phyloP scores from a whole-genome alignment of 2,888 invertebrate genomes.

The Nymphalis polychloros region DNA sequence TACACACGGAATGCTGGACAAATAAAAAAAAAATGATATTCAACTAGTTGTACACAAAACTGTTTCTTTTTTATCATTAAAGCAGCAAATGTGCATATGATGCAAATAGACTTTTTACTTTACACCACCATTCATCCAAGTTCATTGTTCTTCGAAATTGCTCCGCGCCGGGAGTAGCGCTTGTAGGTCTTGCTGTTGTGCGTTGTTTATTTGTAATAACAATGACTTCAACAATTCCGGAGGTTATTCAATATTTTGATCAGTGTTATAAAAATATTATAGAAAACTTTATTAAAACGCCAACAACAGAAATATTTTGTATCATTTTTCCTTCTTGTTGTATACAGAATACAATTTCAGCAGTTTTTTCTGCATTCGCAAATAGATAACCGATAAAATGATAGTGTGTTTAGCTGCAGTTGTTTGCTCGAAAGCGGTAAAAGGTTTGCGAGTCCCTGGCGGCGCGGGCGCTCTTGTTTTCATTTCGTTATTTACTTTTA shows the following conservation, averaged over 20 bases:
- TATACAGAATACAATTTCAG: conserved; percentile 3
- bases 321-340: background rate
- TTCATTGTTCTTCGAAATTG: conserved; percentile 79
- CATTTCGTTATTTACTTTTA: conserved; percentile 82
- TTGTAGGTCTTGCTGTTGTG: conserved; percentile 57
- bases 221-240: conserved; percentile 29
- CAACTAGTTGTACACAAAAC: background rate
- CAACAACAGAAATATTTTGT: conserved; percentile 13
- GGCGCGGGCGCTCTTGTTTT: conserved; percentile 75
- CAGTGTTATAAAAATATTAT: conserved; percentile 15
- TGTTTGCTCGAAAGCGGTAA: conserved; percentile 79
- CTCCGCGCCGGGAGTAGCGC: conserved; percentile 70
- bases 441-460: conserved; percentile 80
- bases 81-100: conserved; percentile 69
- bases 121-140: conserved; percentile 71
- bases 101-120: conserved; percentile 77
- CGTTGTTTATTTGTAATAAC: conserved; percentile 38
- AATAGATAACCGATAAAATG: conserved; percentile 75
- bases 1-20: background rate
- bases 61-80: conserved; percentile 51
- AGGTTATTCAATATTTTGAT: conserved; percentile 25
- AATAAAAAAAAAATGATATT: background rate
- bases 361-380: conserved; percentile 56
- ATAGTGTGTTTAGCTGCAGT: conserved; percentile 77
- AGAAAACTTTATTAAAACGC: conserved; percentile 15